Evolutionary conservation across 2,113 vertebrate genomes (phyloP).

Genomic region (Psophia crepitans): DNA sequence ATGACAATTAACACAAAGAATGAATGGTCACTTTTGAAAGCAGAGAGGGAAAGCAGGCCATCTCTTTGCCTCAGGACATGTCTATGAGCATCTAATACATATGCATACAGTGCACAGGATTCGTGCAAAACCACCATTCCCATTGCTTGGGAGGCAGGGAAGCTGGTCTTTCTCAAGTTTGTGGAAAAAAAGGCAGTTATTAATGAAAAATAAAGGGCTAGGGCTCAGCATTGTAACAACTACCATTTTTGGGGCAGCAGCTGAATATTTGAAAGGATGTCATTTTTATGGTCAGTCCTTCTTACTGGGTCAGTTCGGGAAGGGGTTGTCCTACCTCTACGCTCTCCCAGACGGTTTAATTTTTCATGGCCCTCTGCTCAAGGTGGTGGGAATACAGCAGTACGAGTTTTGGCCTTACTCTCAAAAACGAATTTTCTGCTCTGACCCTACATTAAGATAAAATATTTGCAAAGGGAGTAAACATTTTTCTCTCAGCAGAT

Average conservation of each 20-base stretch:
- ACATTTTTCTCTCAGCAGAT: neutral
- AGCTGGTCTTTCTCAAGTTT: neutral
- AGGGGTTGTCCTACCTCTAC: neutral
- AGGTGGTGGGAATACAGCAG: neutral
- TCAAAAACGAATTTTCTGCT: neutral
- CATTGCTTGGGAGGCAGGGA: neutral
- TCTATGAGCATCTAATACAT: accelerated
- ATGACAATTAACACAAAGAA: neutral
- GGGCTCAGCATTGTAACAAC: neutral
- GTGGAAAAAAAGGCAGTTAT: neutral
- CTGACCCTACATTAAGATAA: neutral
- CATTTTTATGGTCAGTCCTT: neutral
- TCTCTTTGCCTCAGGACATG: neutral
- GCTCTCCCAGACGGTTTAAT: neutral
- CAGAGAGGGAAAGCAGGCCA: accelerated
- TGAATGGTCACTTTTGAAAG: neutral
- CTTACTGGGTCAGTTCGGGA: neutral
- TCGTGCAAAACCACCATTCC: neutral
- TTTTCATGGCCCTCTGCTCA: neutral
- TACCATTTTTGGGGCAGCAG: neutral
- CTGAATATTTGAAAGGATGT: neutral
- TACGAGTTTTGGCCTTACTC: neutral
- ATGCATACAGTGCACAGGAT: neutral
- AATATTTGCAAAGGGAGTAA: neutral
- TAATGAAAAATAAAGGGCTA: neutral